Conservation (phyloP, 2,113 vertebrate genomes). For the Platichthys flesus region DNA sequence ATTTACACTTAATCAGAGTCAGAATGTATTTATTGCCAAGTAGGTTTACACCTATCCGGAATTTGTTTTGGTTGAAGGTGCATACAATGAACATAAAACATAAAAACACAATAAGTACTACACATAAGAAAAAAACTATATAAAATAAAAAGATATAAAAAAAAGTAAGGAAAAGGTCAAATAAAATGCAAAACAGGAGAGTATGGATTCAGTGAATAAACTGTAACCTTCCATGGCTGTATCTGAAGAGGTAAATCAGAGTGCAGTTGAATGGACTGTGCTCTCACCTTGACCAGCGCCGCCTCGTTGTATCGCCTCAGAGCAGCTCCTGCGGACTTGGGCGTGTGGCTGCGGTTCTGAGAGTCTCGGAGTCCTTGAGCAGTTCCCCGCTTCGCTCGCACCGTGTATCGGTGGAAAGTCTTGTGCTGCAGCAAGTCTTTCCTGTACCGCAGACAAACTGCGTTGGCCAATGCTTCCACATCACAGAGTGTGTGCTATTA, state of each 20-base stretch:
- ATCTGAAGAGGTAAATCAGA: neutral
- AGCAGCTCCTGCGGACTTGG: conserved; percentile 90
- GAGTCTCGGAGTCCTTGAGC: conserved; percentile 89
- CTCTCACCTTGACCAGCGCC: conserved; percentile 84
- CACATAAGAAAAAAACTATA: too few species aligned
- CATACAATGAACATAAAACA: too few species aligned
- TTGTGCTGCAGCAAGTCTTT: conserved; percentile 90
- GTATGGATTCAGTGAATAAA: too few species aligned
- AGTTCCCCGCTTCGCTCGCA: conserved; percentile 91
- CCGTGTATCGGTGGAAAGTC: conserved; percentile 96
- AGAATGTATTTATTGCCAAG: too few species aligned
- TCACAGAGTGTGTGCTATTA: neutral
- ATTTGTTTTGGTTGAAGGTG: too few species aligned
- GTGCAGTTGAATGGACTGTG: neutral
- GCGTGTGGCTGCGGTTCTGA: conserved; percentile 81
- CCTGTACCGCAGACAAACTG: conserved; percentile 69
- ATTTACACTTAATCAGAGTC: too few species aligned
- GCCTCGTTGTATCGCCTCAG: conserved; percentile 93
- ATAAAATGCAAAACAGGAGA: too few species aligned
- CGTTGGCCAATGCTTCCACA: neutral
- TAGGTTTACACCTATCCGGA: too few species aligned
- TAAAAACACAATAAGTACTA: too few species aligned
- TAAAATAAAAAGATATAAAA: too few species aligned
- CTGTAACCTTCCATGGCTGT: neutral
- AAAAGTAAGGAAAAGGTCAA: too few species aligned